Base-by-base conservation (phyloP, 1,140 invertebrate genomes). In the Penaeus indicus region DNA sequence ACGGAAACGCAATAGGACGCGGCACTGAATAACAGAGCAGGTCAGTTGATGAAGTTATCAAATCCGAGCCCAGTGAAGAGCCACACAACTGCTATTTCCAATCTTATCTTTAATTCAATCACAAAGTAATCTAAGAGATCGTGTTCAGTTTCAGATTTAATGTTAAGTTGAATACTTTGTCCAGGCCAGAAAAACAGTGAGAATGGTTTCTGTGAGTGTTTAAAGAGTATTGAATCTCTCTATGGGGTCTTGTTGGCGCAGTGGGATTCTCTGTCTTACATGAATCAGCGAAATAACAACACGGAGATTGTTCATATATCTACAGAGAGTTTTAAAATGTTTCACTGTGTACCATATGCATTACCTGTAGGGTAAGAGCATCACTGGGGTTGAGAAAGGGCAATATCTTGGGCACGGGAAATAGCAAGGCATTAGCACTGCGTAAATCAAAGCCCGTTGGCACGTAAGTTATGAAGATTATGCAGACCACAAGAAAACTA, bases 91-190 rank as follows among this genome's bases (percentile, higher is more conserved):
- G 72, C 72, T 27, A 16, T 60, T 47, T 61, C 42, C 78, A 88
- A 78, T 84, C 81, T 88, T 88, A 88, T 88, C 87, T 77, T 84
- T 84, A 88, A 88, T 88, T 88, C 87, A 79, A 88, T 88, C 87
- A 88, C 87, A 84, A 84, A 78, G 81, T 62, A 78, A 88, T 84
- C 82, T 88, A n/a, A 64, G 81, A 83, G 81, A 88, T 88, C 81
- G 87, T 88, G 87, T 84, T 84, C 60, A 67, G 81, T 88, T 63
- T 77, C 87, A 83, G 87, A 64, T 88, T 88, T 88, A 88, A 88
- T 84, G 72, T 64, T 72, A 82, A 78, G 81, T 85, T 78, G 78
- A 69, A 67, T 81, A 64, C 77, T 64, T 64, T 79, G 81, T 79
- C 32, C 60, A 72, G 32, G 60, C 27, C 69, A 88, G 81, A 88